Conservation (phyloP, 2,797 vertebrate genomes). For the Mormyrus hasselquistii region DNA sequence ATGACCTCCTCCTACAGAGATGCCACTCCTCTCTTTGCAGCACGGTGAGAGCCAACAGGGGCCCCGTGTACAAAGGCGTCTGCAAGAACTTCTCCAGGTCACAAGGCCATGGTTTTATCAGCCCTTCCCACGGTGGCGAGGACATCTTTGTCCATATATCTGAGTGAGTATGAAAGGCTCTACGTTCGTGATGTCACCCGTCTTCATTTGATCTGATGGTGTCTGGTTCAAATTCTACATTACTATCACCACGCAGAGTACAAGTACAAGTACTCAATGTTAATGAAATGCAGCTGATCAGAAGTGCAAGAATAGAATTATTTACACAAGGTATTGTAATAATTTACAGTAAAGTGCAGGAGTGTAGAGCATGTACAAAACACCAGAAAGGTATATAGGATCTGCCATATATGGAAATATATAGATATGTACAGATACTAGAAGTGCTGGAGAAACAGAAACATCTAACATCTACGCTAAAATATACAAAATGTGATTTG, state of each 20-base stretch:
- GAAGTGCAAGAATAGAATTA: neutral
- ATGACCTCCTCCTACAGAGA: neutral
- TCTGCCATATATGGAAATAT: neutral
- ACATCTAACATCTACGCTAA: neutral
- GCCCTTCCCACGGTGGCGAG: slow-evolving; percentile 79
- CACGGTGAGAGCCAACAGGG: slow-evolving; percentile 82
- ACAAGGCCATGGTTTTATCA: slow-evolving; percentile 93
- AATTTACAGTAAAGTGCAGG: neutral
- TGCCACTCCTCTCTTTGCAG: slow-evolving; percentile 46
- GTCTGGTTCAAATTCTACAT: neutral
- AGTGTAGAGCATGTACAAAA: neutral
- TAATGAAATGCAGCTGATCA: neutral
- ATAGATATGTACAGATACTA: neutral
- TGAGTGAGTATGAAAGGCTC: slow-evolving; percentile 70
- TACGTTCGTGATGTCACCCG: neutral
- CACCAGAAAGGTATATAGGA: neutral
- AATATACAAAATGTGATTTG: neutral
- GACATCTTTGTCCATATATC: slow-evolving; percentile 98
- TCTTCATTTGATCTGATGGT: neutral
- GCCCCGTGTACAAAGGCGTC: slow-evolving; percentile 83
- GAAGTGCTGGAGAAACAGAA: neutral
- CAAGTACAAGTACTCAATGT: neutral
- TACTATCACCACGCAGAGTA: neutral
- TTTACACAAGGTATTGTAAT: neutral
- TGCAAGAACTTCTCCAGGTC: slow-evolving; percentile 97